Base-by-base conservation (phyloP, 2,888 invertebrate genomes). In the Ormyrus labotus region DNA sequence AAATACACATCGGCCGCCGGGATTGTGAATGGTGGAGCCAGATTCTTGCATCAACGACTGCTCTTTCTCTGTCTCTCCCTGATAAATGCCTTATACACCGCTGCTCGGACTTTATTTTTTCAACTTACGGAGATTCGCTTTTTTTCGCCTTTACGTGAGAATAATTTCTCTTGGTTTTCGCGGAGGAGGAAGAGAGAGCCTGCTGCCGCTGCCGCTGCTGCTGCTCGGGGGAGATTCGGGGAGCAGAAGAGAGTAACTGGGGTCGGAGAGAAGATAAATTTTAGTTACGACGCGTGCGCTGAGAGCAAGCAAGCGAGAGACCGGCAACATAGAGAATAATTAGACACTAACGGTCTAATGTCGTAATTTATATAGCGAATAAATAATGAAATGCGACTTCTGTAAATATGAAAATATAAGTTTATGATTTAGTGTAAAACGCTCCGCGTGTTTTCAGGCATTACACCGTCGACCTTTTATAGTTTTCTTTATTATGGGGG, bases 291-390 rank as follows among this genome's bases (percentile, higher is more conserved):
- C 65, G 64, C 80, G 51, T 10, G 51, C 6, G 63, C 63, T 19
- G 57, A 64, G 57, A 68, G 50, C 50, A 34, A 4, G 34, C 34
- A 34, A 34, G 65, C 55, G 64, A 9, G 64, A 7, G 47, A 8
- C 50, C 45, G 61, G n/a, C 61, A 55, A 61, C 65, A 55, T 13
- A 45, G 51, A 69, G 77, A 81, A 73, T 81, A 81, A 78, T 81
- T 81, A 81, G 73, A 78, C 19, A 70, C 78, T 77, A 77, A 78
- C 77, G 69, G 70, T 74, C 70, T 74, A 74, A 81, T 78, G 73
- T 55, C 73, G 69, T 74, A 64, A 81, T 81, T 81, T 78, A 81
- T 81, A 55, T 10, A 34, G 61, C 10, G 73, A 61, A 69, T 69
- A 73, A 74, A 81, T 78, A 77, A 81, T 73, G 73, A 81, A 78